phyloP scores from a whole-genome alignment of 2,797 vertebrate genomes.

The Periparus ater region DNA sequence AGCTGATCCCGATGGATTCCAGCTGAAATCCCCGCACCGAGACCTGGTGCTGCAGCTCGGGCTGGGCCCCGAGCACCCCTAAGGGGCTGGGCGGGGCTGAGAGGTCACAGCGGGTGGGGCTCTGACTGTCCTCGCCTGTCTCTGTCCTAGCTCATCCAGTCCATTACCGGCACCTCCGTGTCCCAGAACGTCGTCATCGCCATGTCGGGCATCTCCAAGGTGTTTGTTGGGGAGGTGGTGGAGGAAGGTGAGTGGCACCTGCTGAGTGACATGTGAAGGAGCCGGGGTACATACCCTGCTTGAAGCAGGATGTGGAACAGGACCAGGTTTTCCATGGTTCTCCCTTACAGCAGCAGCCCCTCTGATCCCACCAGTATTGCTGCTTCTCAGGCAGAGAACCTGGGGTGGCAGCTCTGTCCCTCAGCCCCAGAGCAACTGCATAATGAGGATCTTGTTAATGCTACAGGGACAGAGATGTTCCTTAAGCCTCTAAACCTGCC shows the following conservation, averaged over 20 bases:
- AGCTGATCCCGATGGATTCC: fast-evolving
- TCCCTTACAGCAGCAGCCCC: background rate
- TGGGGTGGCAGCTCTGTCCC: background rate
- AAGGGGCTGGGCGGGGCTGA: background rate
- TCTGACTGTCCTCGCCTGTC: background rate
- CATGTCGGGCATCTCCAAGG: conserved; percentile 97
- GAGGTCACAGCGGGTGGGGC: background rate
- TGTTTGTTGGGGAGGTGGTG: conserved; percentile 89
- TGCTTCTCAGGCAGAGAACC: background rate
- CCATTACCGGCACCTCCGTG: conserved; percentile 96
- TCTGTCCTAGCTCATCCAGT: conserved; percentile 88
- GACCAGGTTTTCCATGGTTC: fast-evolving
- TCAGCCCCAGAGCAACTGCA: background rate
- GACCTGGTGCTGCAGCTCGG: background rate
- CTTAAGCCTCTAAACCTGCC: background rate
- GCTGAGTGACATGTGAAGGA: background rate
- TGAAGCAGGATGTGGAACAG: fast-evolving
- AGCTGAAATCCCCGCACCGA: background rate
- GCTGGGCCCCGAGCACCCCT: background rate
- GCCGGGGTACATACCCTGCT: fast-evolving
- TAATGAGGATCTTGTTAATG: fast-evolving
- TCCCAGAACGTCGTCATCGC: conserved; percentile 99
- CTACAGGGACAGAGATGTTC: background rate
- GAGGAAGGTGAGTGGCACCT: conserved; percentile 86
- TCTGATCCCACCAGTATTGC: background rate